These are phyloP conservation scores for Istiophorus platypterus DNA, from an alignment of 2,113 vertebrate species.

Conservation along the genomic window DNA sequence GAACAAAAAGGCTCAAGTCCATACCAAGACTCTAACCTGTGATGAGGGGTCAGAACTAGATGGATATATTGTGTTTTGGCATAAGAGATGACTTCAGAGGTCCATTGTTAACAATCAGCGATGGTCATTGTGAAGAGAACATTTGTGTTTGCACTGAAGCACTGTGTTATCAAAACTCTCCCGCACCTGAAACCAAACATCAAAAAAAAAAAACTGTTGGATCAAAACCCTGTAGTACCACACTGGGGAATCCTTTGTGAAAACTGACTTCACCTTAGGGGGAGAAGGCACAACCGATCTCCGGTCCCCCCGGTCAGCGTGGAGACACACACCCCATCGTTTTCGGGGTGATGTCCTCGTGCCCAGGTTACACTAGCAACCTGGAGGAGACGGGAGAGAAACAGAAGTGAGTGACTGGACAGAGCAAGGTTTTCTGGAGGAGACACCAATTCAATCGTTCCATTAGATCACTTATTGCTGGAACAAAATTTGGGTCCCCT, in stretches of 20 bases:
- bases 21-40: background rate
- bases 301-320: conserved; percentile 38
- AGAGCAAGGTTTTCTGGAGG: conserved; percentile 2
- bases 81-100: background rate
- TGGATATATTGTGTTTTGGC: too few species aligned
- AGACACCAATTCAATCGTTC: conserved; percentile 60
- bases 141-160: background rate
- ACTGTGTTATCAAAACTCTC: conserved; percentile 28
- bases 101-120: background rate
- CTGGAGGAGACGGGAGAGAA: conserved; percentile 72
- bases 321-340: conserved; percentile 61
- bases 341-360: conserved; percentile 60
- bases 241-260: conserved; percentile 47
- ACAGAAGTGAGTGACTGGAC: conserved; percentile 60
- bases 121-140: background rate
- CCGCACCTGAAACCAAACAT: background rate
- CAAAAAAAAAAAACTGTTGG: background rate
- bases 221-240: background rate
- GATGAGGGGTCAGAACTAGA: background rate
- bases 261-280: conserved; percentile 76
- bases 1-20: background rate
- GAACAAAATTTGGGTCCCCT: conserved; percentile 62
- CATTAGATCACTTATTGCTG: conserved; percentile 47
- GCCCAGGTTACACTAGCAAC: conserved; percentile 79
- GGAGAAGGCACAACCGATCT: conserved; percentile 57